These are phyloP conservation scores for Paralvinella palmiformis DNA, from an alignment of 1,140 invertebrate species.

Conservation along the genomic window DNA sequence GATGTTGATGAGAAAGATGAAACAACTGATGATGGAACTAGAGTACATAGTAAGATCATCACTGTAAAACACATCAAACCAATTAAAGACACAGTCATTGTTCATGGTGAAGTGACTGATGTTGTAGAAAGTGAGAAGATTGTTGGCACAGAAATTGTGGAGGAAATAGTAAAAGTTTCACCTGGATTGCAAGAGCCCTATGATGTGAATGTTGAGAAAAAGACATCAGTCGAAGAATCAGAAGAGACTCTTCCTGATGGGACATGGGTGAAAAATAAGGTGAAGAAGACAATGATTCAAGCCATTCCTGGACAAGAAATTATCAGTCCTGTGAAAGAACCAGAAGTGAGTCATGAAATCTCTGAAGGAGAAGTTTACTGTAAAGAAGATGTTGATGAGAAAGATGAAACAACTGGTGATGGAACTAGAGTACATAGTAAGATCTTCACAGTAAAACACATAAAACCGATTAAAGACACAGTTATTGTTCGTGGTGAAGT, in stretches of 20 bases:
- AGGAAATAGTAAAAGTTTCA: slow-evolving; percentile 8
- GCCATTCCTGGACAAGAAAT: background rate
- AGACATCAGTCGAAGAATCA: slow-evolving; percentile 9
- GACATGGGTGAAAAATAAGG: slow-evolving; percentile 14
- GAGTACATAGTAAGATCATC: background rate
- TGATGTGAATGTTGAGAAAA: background rate
- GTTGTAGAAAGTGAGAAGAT: background rate
- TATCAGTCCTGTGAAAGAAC: background rate
- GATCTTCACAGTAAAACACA: background rate
- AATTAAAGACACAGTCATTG: background rate
- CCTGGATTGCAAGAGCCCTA: slow-evolving; percentile 9
- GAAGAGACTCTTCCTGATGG: slow-evolving; percentile 12
- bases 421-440: slow-evolving; percentile 12
- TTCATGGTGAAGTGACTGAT: background rate
- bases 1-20: slow-evolving; percentile 14
- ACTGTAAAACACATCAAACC: background rate
- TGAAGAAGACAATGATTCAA: slow-evolving; percentile 1
- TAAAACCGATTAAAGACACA: background rate
- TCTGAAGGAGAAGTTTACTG: slow-evolving; percentile 8
- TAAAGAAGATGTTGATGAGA: slow-evolving; percentile 14
- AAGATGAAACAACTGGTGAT: slow-evolving; percentile 13
- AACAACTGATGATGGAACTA: slow-evolving; percentile 4
- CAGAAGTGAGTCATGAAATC: too few relatives aligned
- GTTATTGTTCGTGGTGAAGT: background rate
- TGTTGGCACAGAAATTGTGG: slow-evolving; percentile 8